A percentile compares a stretch with the other conserved stretches of the same genome.
Conservation (phyloP, 2,888 invertebrate genomes). For the Scaptomyza reducta region DNA sequence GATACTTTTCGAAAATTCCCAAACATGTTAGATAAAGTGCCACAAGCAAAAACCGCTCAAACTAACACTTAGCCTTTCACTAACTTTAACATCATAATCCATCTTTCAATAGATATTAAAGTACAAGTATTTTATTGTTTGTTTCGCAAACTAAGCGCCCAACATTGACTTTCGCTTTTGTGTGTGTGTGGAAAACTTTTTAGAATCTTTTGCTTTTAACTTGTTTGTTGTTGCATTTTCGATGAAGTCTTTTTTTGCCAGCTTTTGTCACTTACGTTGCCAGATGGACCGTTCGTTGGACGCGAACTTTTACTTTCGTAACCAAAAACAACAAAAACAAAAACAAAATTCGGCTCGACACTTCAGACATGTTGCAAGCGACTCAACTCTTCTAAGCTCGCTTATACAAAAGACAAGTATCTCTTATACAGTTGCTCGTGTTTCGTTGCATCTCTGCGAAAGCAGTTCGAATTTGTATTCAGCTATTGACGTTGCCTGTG, state of each 20-base stretch:
- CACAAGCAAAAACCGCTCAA: slow-evolving; percentile 2
- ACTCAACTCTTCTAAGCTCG: slow-evolving; percentile 27
- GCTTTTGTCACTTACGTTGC: slow-evolving; percentile 34
- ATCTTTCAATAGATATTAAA: slow-evolving; percentile 23
- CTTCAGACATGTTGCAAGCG: slow-evolving; percentile 63
- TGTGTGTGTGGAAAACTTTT: slow-evolving; percentile 60
- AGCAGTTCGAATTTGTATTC: slow-evolving; percentile 57
- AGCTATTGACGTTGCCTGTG: slow-evolving; percentile 40
- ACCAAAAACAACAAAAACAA: slow-evolving; percentile 40
- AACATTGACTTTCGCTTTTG: slow-evolving; percentile 63
- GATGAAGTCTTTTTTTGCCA: slow-evolving; percentile 63
- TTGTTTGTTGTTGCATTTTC: slow-evolving; percentile 46
- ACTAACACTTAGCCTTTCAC: neutral
- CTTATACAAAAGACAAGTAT: slow-evolving; percentile 6
- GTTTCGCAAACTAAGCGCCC: slow-evolving; percentile 28
- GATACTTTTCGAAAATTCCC: too few relatives aligned
- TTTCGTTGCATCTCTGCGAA: slow-evolving; percentile 33
- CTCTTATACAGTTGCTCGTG: slow-evolving; percentile 1
- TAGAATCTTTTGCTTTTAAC: slow-evolving; percentile 54
- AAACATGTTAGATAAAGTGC: neutral
- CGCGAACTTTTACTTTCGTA: slow-evolving; percentile 68
- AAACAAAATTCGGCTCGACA: slow-evolving; percentile 28
- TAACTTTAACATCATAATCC: slow-evolving; percentile 34
- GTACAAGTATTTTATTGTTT: slow-evolving; percentile 28
- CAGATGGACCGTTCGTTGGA: slow-evolving; percentile 12